These are phyloP conservation scores for Piezodorus guildinii DNA, from an alignment of 1,140 invertebrate species.

Conservation along the genomic window DNA sequence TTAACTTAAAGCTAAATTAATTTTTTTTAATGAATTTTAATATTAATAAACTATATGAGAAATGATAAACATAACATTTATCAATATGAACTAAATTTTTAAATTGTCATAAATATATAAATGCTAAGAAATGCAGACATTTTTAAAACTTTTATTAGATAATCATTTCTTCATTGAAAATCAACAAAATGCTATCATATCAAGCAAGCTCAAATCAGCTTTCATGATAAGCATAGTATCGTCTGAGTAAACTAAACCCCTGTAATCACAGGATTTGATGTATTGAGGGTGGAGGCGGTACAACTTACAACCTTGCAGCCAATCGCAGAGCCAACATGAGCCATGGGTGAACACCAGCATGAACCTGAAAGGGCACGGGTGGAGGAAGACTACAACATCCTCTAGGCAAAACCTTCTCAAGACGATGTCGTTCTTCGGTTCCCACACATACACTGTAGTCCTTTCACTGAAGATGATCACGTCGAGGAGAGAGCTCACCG, in stretches of 20 bases:
- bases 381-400: neutral
- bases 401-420: neutral
- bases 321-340: constrained; percentile 1
- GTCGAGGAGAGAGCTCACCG: constrained; percentile 6
- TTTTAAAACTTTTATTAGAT: no score
- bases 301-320: neutral
- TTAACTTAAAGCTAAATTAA: no score
- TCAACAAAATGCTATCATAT: constrained; percentile 1
- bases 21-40: no score
- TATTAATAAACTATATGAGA: no score
- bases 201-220: neutral
- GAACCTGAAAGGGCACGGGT: neutral
- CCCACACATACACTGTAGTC: constrained; percentile 19
- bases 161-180: no score
- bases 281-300: neutral
- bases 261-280: neutral
- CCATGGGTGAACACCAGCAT: neutral
- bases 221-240: neutral
- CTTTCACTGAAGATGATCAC: constrained; percentile 16
- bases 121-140: no score
- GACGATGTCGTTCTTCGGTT: constrained; percentile 11
- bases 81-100: no score
- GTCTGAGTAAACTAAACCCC: neutral
- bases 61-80: no score
- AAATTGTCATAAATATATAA: no score